Base-by-base conservation (phyloP, 2,113 vertebrate species). In the Toxotes jaculatrix region DNA sequence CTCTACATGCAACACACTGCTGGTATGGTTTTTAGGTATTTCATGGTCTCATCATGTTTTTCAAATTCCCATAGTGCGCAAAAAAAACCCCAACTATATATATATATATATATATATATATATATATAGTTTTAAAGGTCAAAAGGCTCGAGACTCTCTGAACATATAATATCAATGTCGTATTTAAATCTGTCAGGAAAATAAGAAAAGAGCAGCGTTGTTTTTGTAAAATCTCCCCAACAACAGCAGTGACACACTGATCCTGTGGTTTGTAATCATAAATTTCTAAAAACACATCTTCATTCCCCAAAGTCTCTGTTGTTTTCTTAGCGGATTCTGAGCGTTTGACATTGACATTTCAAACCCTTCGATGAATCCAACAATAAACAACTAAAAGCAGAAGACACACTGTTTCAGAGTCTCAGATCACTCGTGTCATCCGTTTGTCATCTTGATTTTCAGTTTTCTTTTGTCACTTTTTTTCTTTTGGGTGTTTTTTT, bases 341-440 rank as follows among this genome's bases (percentile, higher is more conserved):
- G 51, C 3, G 19, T 56, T 51, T 70, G 74, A 78, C 65, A 3
- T n/a, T 14, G 56, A 67, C 77, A 34, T 75, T 66, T 78, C 55
- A 77, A 66, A 70, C 51, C 57, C 72, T 38, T 32, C 43, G 4
- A 32, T 21, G 19, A 72, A 42, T 74, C 71, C 53, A 13, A 60
- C 84, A 16, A 67, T 21, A 69, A 79, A 69, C 40, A 74, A 69
- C 74, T 27, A 64, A 57, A 67, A 59, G 43, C 66, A 38, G 40
- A 57, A 1, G 53, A 57, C 66, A 34, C 36, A 32, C 51, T 10
- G 57, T 68, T 62, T 67, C 10, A 13, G 27, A 23, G 67, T 23
- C 23, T 76, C 86, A 68, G 53, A 79, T 88, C 72, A 10, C 56
- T 43, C 7, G 13, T 68, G 83, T 82, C 82, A 55, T 23, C 43